These are phyloP conservation scores for Bradynema listronoti DNA, from an alignment of 1,140 invertebrate genomes.

Conservation along the genomic window DNA sequence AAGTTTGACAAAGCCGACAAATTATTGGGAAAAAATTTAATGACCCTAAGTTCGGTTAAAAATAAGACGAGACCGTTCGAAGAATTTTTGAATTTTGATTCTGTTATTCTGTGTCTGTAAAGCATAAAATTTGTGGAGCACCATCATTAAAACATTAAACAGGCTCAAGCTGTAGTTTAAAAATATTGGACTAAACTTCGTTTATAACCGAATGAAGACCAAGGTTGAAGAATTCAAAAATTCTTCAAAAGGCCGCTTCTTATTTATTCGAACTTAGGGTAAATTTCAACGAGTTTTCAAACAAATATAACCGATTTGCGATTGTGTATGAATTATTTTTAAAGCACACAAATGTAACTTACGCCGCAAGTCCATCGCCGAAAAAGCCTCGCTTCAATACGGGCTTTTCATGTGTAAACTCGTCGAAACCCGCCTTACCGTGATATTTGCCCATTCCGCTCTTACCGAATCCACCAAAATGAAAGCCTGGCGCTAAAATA, in stretches of 20 bases:
- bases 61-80: too few relatives aligned
- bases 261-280: slow-evolving; percentile 7
- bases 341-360: slow-evolving; percentile 11
- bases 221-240: neutral
- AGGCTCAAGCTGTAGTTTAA: too few relatives aligned
- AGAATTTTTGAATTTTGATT: too few relatives aligned
- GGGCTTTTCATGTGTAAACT: slow-evolving; percentile 82
- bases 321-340: neutral
- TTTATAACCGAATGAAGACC: neutral
- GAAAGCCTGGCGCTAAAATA: slow-evolving; percentile 59
- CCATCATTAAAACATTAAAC: too few relatives aligned
- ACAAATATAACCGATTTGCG: neutral
- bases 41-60: too few relatives aligned
- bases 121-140: too few relatives aligned
- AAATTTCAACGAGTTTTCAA: neutral
- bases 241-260: slow-evolving; percentile 1
- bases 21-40: too few relatives aligned
- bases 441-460: slow-evolving; percentile 89
- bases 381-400: slow-evolving; percentile 63
- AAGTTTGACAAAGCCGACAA: too few relatives aligned
- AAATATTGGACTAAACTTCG: too few relatives aligned
- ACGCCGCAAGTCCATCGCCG: slow-evolving; percentile 32
- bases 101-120: too few relatives aligned
- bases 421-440: slow-evolving; percentile 81
- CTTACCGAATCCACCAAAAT: slow-evolving; percentile 69